Percentiles rank a stretch among this genome's conserved stretches.
These are phyloP conservation scores for Phyllotreta striolata DNA, from an alignment of 2,888 invertebrate species.

Conservation along the genomic window DNA sequence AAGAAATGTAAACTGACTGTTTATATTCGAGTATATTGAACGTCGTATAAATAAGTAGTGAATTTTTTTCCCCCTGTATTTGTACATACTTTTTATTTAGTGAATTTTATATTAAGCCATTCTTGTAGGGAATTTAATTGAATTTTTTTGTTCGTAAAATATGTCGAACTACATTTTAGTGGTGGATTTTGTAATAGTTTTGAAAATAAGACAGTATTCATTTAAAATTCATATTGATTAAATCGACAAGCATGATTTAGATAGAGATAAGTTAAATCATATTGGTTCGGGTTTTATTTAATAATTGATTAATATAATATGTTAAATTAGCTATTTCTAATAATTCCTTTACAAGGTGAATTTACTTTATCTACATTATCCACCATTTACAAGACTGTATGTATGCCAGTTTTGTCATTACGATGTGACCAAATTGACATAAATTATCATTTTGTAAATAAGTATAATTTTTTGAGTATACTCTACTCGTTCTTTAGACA, in stretches of 20 bases:
- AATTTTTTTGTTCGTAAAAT: conserved; percentile 5
- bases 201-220: no score
- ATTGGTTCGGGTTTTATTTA: conserved; percentile 4
- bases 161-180: neutral
- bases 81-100: conserved; percentile 45
- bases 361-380: neutral
- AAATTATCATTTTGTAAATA: neutral
- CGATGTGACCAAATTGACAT: conserved; percentile 34
- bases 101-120: conserved; percentile 35
- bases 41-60: conserved; percentile 39
- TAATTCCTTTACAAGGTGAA: conserved; percentile 10
- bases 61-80: conserved; percentile 42
- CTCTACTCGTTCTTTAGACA: conserved; percentile 34
- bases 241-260: no score
- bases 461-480: conserved; percentile 43
- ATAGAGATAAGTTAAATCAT: neutral
- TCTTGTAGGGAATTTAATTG: conserved; percentile 28
- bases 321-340: conserved; percentile 17
- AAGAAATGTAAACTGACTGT: conserved; percentile 31
- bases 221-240: no score
- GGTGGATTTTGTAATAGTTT: conserved; percentile 1
- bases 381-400: conserved; percentile 24
- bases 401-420: conserved; percentile 18
- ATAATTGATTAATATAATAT: no score
- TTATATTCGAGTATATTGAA: conserved; percentile 49